Evolutionary conservation across 2,797 vertebrate species (phyloP), one percentile per base, ranked within the genome.

Genomic region (Halcyon smyrnensis): DNA sequence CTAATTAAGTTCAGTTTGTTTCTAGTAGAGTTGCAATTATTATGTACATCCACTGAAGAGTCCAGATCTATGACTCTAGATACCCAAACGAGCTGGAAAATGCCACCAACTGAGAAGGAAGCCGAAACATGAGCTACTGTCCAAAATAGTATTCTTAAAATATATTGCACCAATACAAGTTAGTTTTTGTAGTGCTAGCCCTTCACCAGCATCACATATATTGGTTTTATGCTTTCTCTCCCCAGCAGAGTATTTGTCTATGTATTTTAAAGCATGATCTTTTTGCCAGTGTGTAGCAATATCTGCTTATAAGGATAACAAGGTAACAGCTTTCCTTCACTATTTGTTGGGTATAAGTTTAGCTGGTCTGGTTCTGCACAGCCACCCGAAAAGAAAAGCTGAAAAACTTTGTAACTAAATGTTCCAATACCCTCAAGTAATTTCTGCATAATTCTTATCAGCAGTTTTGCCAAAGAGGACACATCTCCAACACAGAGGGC

Each of bases 401-500:
- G 60, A 65, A 67, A 51, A 69, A 37, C 30, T 65, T 89, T 17
- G 32, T 28, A 77, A 14, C 18, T 69, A 25, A 59, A 45, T 1
- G 20, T 41, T 54, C 54, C 70, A 41, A 7, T 1, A 15, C 17
- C 56, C n/a, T 46, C 53, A 45, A 45, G 67, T 37, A 54, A 45
- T 67, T 73, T 91, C 73, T 87, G 73, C 82, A 56, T 53, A 80
- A 88, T 19, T 56, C 57, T 89, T 36, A 53, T 65, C 87, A 88
- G 91, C 73, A 84, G 46, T 74, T 94, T 70, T 77, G 73, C 65
- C 84, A 32, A 48, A 90, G 43, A 9, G 45, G 79, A 78, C 93
- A 41, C 75, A 74, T 73, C 91, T 95, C 91, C 65, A 53, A 74
- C 91, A 87, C 37, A 57, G 85, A 90, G 79, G 77, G 65, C 62